Conservation (phyloP, 1,140 invertebrate species). For the Caenorhabditis brenneri region DNA sequence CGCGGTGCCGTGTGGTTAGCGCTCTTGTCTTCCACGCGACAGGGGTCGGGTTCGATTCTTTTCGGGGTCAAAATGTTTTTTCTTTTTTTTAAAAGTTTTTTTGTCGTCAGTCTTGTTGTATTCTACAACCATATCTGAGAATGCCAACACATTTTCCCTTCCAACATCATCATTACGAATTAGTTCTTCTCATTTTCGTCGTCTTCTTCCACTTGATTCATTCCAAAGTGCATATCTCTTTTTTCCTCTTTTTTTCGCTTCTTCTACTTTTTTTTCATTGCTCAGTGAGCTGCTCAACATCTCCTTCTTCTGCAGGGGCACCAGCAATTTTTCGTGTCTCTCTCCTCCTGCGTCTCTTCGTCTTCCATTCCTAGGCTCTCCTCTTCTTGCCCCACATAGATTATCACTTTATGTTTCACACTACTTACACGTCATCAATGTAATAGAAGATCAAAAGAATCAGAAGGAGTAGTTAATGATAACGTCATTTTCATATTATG, state of each 20-base stretch:
- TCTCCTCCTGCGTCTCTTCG: conserved; percentile 15
- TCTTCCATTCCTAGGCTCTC: not conserved
- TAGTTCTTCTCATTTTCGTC: not conserved
- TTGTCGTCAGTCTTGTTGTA: too few relatives aligned
- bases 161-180: not conserved
- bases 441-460: not conserved
- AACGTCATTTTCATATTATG: not conserved
- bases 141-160: too few relatives aligned
- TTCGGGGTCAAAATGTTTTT: too few relatives aligned
- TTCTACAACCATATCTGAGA: too few relatives aligned
- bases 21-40: too few relatives aligned
- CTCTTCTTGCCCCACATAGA: not conserved
- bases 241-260: not conserved
- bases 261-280: not conserved
- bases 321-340: not conserved
- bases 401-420: not conserved
- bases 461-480: not conserved
- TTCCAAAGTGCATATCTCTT: not conserved
- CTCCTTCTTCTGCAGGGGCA: too few relatives aligned
- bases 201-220: conserved; percentile 11
- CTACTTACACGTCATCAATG: not conserved
- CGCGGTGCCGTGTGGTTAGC: too few relatives aligned
- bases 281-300: conserved; percentile 26
- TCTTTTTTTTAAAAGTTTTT: too few relatives aligned
- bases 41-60: too few relatives aligned